Evolutionary conservation across 2,888 invertebrate species (phyloP).

Genomic region (Rotaria socialis): DNA sequence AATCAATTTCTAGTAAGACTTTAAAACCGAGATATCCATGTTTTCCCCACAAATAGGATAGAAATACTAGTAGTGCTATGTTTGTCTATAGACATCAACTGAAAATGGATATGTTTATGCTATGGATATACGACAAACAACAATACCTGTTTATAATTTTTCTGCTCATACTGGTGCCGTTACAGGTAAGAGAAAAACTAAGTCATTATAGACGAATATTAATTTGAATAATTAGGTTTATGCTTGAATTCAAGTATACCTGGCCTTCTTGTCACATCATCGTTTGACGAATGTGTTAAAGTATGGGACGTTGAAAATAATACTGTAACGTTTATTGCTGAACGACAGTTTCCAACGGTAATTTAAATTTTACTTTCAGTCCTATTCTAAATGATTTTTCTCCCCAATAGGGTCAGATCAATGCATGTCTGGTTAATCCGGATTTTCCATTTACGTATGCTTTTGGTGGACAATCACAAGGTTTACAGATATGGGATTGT

Average conservation of each 20-base stretch:
- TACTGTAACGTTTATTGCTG: constrained; percentile 53
- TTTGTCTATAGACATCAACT: constrained; percentile 61
- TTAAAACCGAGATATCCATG: background rate
- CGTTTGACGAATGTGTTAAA: constrained; percentile 76
- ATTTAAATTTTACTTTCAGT: background rate
- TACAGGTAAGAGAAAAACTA: constrained; percentile 64
- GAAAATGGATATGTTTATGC: constrained; percentile 68
- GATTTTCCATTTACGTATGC: constrained; percentile 35
- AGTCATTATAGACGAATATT: background rate
- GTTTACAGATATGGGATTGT: constrained; percentile 27
- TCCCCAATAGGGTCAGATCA: background rate
- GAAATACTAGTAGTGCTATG: no score
- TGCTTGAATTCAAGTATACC: constrained; percentile 70
- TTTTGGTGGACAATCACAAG: constrained; percentile 9
- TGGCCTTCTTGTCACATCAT: constrained; percentile 73
- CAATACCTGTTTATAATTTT: constrained; percentile 69
- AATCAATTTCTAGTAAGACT: constrained; percentile 71
- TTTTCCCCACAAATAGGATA: no score
- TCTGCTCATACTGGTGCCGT: constrained; percentile 77
- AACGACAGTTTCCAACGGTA: constrained; percentile 67
- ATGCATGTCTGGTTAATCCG: constrained; percentile 16
- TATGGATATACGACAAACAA: constrained; percentile 69
- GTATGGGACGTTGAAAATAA: constrained; percentile 70
- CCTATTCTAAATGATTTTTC: background rate
- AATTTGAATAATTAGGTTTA: constrained; percentile 58